These are phyloP conservation scores for Seriola quinqueradiata DNA, from an alignment of 2,113 vertebrate species.

Conservation along the genomic window DNA sequence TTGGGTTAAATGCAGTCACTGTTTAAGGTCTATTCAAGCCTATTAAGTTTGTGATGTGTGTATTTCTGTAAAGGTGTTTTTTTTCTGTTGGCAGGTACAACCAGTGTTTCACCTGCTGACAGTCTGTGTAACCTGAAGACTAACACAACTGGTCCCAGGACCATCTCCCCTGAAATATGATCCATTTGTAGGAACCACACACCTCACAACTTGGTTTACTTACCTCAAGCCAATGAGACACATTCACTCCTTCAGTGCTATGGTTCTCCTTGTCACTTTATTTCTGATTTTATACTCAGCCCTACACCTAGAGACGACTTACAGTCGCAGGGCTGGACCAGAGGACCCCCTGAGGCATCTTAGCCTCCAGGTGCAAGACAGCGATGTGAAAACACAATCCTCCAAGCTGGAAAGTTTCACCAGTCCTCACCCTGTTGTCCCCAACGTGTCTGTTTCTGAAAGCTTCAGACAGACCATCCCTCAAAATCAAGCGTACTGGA, in stretches of 20 bases:
- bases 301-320: constrained; percentile 14
- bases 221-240: constrained; percentile 47
- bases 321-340: neutral
- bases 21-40: neutral
- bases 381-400: accelerated
- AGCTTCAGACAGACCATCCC: constrained; percentile 60
- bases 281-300: constrained; percentile 66
- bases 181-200: neutral
- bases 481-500: constrained; percentile 80
- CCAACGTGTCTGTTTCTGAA: constrained; percentile 46
- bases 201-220: neutral
- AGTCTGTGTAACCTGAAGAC: constrained; percentile 25
- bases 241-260: constrained; percentile 13
- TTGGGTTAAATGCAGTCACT: neutral
- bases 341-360: neutral
- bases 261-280: constrained; percentile 54
- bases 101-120: neutral
- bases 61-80: neutral
- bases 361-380: accelerated
- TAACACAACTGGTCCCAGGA: neutral
- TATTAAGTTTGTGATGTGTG: neutral
- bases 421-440: accelerated
- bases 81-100: constrained; percentile 33
- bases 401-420: neutral
- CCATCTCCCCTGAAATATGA: constrained; percentile 24